These are phyloP conservation scores for Mohoua ochrocephala DNA, from an alignment of 2,113 vertebrate species.

Conservation along the genomic window DNA sequence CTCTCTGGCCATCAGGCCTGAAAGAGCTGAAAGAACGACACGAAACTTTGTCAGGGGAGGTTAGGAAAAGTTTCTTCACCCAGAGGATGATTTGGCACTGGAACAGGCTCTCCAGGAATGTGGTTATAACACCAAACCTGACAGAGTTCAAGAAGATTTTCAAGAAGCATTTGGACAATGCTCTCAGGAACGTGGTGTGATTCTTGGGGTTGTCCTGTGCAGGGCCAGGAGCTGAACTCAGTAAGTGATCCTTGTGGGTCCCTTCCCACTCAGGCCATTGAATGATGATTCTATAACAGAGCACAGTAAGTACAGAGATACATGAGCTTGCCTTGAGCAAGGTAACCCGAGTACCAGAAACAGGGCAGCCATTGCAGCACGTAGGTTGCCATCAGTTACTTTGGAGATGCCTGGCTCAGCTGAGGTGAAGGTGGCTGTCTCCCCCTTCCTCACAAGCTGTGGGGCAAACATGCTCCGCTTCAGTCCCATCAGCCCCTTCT, in stretches of 20 bases:
- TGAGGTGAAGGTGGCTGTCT: not conserved
- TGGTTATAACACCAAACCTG: not conserved
- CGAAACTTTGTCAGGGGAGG: not conserved
- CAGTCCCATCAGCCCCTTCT: not conserved
- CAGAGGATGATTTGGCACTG: not conserved
- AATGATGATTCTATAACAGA: not conserved
- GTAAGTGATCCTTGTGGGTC: not conserved
- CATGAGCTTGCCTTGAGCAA: not conserved
- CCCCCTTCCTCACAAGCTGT: not conserved
- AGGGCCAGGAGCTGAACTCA: not conserved
- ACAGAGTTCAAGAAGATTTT: not conserved
- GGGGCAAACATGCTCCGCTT: not conserved
- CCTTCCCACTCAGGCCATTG: not conserved
- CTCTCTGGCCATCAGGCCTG: not conserved
- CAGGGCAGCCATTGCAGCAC: not conserved
- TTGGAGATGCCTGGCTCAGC: not conserved
- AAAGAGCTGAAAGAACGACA: not conserved
- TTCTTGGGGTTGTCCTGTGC: not conserved
- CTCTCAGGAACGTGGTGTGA: not conserved
- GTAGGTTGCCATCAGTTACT: not conserved
- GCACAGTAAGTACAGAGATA: not conserved
- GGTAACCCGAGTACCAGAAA: not conserved
- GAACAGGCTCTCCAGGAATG: not conserved
- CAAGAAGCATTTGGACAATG: not conserved
- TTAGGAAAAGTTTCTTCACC: not conserved